Percentiles rank a stretch among this genome's conserved stretches.
These are phyloP conservation scores for Apomyelois bistriatella DNA, from an alignment of 2,888 invertebrate genomes.

Conservation along the genomic window DNA sequence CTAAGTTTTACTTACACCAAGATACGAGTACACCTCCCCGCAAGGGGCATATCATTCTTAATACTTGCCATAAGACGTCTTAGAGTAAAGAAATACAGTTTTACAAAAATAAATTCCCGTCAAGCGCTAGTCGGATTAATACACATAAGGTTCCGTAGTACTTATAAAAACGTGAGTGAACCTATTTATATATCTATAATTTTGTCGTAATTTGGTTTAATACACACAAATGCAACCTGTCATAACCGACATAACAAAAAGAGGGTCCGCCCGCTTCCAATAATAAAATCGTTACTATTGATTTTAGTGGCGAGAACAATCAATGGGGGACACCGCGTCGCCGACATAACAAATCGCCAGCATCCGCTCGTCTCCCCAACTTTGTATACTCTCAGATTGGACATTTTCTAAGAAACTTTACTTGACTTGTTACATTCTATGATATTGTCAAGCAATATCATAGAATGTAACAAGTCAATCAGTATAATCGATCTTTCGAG, in stretches of 20 bases:
- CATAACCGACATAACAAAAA: constrained; percentile 25
- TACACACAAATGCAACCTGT: constrained; percentile 33
- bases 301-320: constrained; percentile 72
- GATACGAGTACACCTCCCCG: neutral
- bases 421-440: neutral
- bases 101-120: no score
- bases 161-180: no score
- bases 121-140: no score
- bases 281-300: constrained; percentile 71
- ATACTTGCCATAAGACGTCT: neutral
- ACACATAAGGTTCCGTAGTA: no score
- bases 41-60: neutral
- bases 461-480: neutral
- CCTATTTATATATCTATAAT: no score
- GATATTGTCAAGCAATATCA: constrained; percentile 3
- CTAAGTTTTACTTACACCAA: neutral
- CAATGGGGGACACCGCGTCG: constrained; percentile 48
- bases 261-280: constrained; percentile 43
- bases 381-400: constrained; percentile 31
- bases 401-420: constrained; percentile 20
- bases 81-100: no score
- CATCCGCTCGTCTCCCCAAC: constrained; percentile 62
- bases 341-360: constrained; percentile 61
- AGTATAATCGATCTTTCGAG: neutral
- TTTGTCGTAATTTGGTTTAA: neutral